These are phyloP conservation scores for Sebastes alutus DNA, from an alignment of 2,797 vertebrate species.

Conservation along the genomic window DNA sequence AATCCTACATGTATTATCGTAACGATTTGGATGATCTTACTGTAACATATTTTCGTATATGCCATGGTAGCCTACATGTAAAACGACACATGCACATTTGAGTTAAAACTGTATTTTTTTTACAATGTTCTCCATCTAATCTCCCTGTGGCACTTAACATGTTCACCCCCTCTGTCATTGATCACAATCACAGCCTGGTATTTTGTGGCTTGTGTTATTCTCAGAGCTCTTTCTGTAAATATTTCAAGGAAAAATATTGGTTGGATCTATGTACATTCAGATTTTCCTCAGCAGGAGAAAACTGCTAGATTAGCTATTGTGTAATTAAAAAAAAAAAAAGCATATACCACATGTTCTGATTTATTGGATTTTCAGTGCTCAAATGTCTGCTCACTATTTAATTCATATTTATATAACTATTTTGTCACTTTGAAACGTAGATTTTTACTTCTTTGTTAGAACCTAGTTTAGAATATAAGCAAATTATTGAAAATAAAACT, in stretches of 20 bases:
- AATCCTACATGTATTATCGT: not conserved
- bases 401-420: slow-evolving; percentile 78
- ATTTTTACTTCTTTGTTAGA: slow-evolving; percentile 77
- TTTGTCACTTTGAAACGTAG: slow-evolving; percentile 73
- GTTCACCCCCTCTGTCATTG: slow-evolving; percentile 30
- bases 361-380: slow-evolving; percentile 60
- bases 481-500: slow-evolving; percentile 58
- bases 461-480: slow-evolving; percentile 61
- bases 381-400: slow-evolving; percentile 68
- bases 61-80: slow-evolving; percentile 44
- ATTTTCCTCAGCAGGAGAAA: slow-evolving; percentile 46
- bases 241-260: slow-evolving; percentile 32
- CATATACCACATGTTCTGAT: slow-evolving; percentile 63
- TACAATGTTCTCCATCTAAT: not conserved
- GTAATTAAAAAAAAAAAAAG: slow-evolving; percentile 60
- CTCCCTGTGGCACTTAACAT: slow-evolving; percentile 47
- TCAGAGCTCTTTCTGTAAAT: slow-evolving; percentile 64
- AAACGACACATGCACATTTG: slow-evolving; percentile 18
- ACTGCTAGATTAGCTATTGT: slow-evolving; percentile 64
- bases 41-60: slow-evolving; percentile 29
- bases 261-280: slow-evolving; percentile 49
- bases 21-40: slow-evolving; percentile 19
- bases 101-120: slow-evolving; percentile 37
- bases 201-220: slow-evolving; percentile 45
- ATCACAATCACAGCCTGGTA: slow-evolving; percentile 35